Conservation (phyloP, 1,140 invertebrate species). For the Ptiloglossa arizonensis region DNA sequence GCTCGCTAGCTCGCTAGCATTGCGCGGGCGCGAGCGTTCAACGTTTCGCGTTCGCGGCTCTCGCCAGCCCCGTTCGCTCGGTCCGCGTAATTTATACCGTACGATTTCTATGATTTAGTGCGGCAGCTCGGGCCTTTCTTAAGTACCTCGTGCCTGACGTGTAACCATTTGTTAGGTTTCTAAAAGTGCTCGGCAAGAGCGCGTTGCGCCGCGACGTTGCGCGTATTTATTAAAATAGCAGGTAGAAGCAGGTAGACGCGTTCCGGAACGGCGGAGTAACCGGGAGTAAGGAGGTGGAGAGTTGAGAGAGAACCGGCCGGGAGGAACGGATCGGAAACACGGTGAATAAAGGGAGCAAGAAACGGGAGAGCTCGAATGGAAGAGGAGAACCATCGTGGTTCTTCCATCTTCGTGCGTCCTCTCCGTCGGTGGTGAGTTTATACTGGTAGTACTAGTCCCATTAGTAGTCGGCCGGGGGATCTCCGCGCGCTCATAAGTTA, state of each 20-base stretch:
- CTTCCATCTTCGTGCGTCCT: constrained; percentile 17
- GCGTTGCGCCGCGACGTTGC: constrained; percentile 49
- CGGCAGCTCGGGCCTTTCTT: constrained; percentile 53
- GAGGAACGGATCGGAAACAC: too few relatives aligned
- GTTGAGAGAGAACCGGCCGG: neutral
- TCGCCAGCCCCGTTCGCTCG: neutral
- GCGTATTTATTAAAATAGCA: constrained; percentile 54
- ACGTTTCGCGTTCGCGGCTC: too few relatives aligned
- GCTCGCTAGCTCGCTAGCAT: neutral
- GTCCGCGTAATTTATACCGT: constrained; percentile 50
- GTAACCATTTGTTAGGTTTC: constrained; percentile 54
- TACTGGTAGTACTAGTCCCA: constrained; percentile 67
- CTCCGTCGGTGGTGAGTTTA: constrained; percentile 49
- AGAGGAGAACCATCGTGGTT: neutral
- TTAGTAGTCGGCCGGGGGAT: constrained; percentile 66
- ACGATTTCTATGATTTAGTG: constrained; percentile 54
- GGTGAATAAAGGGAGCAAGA: neutral
- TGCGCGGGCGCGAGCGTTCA: neutral
- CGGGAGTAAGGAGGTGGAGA: neutral
- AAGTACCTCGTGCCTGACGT: constrained; percentile 53
- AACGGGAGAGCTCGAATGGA: neutral
- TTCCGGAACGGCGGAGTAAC: neutral
- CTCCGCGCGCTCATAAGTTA: constrained; percentile 63
- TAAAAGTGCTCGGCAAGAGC: constrained; percentile 44
- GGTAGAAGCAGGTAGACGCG: constrained; percentile 44